Evolutionary conservation across 2,113 vertebrate genomes (phyloP).

Genomic region (Aviceda subcristata): DNA sequence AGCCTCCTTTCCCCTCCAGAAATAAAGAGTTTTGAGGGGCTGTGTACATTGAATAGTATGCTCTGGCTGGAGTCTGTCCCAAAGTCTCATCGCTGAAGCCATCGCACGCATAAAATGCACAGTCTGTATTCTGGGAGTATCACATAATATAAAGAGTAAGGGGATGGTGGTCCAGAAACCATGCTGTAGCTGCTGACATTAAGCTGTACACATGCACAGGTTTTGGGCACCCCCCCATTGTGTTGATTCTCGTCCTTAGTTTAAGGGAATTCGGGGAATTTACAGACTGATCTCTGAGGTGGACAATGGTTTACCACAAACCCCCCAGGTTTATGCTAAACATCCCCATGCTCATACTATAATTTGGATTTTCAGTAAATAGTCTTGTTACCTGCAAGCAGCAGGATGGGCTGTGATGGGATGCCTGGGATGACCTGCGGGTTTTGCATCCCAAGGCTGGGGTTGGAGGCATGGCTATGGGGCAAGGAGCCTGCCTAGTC

Average conservation of each 20-base stretch:
- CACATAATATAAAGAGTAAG: not conserved
- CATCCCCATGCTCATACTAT: not conserved
- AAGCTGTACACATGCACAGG: not conserved
- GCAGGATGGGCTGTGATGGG: no score
- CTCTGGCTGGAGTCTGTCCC: not conserved
- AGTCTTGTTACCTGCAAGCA: not conserved
- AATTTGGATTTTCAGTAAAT: not conserved
- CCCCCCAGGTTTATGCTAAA: not conserved
- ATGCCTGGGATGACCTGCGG: no score
- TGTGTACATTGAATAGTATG: not conserved
- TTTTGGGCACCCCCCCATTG: not conserved
- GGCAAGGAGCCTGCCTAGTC: not conserved
- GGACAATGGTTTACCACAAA: not conserved
- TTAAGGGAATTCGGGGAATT: not conserved
- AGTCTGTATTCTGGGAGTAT: not conserved
- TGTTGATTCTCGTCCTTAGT: rapidly evolving
- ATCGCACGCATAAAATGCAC: rapidly evolving
- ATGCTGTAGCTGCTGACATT: not conserved
- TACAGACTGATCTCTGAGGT: not conserved
- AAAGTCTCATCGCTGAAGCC: rapidly evolving
- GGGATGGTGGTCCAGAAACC: not conserved
- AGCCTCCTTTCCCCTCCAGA: not conserved
- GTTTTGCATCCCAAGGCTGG: not conserved
- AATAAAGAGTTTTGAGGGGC: not conserved
- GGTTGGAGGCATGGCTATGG: not conserved